phyloP scores from a whole-genome alignment of 2,888 invertebrate species.

The Zele albiditarsus region DNA sequence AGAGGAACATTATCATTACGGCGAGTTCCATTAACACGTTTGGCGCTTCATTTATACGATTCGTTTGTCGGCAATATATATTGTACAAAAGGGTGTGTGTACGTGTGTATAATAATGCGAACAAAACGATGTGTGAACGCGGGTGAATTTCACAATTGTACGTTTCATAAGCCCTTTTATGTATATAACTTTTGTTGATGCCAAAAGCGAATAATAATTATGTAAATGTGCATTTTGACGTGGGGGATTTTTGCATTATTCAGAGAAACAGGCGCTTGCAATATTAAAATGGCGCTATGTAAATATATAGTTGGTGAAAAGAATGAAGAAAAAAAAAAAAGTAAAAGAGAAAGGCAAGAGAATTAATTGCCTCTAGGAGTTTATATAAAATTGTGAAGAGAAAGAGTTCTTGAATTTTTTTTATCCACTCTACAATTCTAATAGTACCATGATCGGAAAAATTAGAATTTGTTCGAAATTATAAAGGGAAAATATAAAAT shows the following conservation, averaged over 20 bases:
- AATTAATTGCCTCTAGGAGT: background rate
- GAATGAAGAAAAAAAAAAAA: background rate
- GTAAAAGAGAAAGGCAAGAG: background rate
- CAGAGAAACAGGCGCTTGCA: background rate
- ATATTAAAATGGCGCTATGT: background rate
- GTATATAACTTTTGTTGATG: background rate
- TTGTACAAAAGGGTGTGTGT: background rate
- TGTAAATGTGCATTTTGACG: background rate
- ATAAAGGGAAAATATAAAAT: no score
- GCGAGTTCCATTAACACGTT: constrained; percentile 24
- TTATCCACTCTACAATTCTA: background rate
- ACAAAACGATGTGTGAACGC: background rate
- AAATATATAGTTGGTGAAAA: background rate
- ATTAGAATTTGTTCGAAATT: no score
- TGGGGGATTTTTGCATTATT: background rate
- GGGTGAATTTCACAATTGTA: background rate
- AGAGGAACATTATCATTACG: constrained; percentile 20
- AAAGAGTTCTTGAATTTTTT: background rate
- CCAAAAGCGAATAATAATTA: background rate
- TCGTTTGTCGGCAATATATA: constrained; percentile 12
- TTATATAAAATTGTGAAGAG: background rate
- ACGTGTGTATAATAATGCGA: background rate
- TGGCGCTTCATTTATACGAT: constrained; percentile 22
- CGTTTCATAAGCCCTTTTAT: background rate
- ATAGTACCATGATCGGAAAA: background rate